Conservation (phyloP, 2,113 vertebrate genomes). For the Lucifuga dentata region DNA sequence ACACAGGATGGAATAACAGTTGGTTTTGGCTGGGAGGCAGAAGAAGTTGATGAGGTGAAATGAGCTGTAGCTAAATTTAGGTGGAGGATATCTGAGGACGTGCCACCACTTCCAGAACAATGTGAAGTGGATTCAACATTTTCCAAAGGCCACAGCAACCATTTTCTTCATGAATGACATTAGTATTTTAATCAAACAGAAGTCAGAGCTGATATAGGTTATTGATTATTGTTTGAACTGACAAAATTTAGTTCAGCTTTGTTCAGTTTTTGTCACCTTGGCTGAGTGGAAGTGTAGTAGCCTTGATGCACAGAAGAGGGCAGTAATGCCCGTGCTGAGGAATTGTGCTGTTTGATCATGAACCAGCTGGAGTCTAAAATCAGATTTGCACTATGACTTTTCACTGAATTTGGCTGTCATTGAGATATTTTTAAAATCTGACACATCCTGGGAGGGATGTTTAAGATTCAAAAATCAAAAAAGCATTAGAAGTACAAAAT, state of each 20-base stretch:
- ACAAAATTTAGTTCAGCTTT: neutral
- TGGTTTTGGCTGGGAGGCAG: neutral
- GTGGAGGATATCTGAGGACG: neutral
- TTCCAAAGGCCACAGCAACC: slow-evolving; percentile 34
- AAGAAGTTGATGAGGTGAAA: slow-evolving; percentile 1
- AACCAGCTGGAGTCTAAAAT: no score
- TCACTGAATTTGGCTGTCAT: no score
- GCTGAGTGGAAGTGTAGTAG: neutral
- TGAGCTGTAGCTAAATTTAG: neutral
- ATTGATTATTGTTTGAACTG: neutral
- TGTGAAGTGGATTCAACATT: slow-evolving; percentile 38
- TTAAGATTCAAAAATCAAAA: no score
- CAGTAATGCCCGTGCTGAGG: no score
- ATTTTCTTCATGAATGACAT: slow-evolving; percentile 4
- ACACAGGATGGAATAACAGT: neutral
- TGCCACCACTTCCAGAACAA: neutral
- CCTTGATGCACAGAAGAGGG: slow-evolving; percentile 16
- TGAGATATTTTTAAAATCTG: no score
- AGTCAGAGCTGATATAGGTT: neutral
- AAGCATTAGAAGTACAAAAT: no score
- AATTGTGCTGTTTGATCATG: no score
- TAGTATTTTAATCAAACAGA: neutral
- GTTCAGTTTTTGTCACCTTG: neutral
- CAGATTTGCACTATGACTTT: no score
- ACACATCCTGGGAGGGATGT: no score